Evolutionary conservation across 2,113 vertebrate species (phyloP).

Genomic region (Ammodytes dubius): DNA sequence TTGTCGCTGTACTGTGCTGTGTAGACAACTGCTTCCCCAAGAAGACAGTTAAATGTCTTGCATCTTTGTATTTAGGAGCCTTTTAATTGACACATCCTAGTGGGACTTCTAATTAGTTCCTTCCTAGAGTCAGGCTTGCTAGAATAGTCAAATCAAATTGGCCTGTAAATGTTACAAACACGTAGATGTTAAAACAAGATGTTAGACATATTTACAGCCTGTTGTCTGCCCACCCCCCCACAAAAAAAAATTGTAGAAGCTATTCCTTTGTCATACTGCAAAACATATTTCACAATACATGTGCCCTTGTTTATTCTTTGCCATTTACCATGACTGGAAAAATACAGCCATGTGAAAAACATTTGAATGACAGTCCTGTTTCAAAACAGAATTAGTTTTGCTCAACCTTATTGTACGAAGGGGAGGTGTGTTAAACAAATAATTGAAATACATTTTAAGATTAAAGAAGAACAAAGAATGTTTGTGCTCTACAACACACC

Average conservation of each 20-base stretch:
- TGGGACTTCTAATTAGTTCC: constrained; percentile 27
- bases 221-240: not conserved
- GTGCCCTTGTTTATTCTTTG: not conserved
- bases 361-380: constrained; percentile 8
- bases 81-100: constrained; percentile 26
- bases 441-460: constrained; percentile 5
- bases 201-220: not conserved
- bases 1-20: not conserved
- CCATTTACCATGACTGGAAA: not conserved
- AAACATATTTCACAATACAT: not conserved
- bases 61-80: not conserved
- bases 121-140: constrained; percentile 6
- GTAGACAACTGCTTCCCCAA: constrained; percentile 3
- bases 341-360: not conserved
- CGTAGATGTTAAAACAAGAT: not conserved
- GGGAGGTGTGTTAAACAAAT: constrained; percentile 3
- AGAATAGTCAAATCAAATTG: constrained; percentile 6
- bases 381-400: not conserved
- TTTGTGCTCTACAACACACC: not conserved
- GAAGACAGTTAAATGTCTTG: not conserved
- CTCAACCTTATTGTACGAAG: not conserved
- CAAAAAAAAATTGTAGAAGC: not conserved
- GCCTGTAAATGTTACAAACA: not conserved
- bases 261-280: not conserved
- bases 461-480: constrained; percentile 5